These are phyloP conservation scores for Geophilus truncorum DNA, from an alignment of 2,888 invertebrate genomes.

Conservation along the genomic window DNA sequence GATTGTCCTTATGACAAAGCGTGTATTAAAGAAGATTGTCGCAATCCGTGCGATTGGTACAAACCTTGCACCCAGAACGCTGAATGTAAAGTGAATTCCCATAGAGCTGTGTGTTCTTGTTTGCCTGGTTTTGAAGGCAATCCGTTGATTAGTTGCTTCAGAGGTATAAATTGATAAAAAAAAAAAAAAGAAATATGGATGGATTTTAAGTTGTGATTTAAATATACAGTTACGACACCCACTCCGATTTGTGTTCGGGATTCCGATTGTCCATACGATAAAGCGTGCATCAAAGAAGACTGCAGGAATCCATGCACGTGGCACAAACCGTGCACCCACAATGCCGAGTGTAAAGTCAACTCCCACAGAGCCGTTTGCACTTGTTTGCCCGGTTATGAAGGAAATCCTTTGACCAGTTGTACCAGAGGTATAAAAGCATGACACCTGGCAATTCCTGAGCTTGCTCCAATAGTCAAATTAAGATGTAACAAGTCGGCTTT, in stretches of 20 bases:
- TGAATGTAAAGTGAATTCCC: conserved; percentile 35
- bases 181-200: too few species aligned
- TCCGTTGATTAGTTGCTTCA: conserved; percentile 42
- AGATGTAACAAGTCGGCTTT: too few species aligned
- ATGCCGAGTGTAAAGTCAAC: conserved; percentile 37
- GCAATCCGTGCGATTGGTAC: conserved; percentile 38
- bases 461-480: too few species aligned
- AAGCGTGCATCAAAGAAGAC: conserved; percentile 35
- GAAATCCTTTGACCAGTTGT: conserved; percentile 43
- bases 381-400: conserved; percentile 42
- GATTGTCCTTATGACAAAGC: conserved; percentile 36
- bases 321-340: conserved; percentile 49
- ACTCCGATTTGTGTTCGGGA: conserved; percentile 34
- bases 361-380: conserved; percentile 48
- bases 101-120: conserved; percentile 48
- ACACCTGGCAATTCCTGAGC: too few species aligned
- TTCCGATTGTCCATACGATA: conserved; percentile 35
- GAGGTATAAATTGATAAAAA: conserved; percentile 34
- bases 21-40: conserved; percentile 38
- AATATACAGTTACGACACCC: conserved; percentile 9
- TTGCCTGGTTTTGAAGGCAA: conserved; percentile 43
- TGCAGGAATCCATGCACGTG: conserved; percentile 39
- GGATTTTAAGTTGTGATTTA: neutral
- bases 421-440: conserved; percentile 40
- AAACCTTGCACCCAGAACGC: conserved; percentile 50